Evolutionary conservation across 2,113 vertebrate species (phyloP).

Genomic region (Notothenia rossii): DNA sequence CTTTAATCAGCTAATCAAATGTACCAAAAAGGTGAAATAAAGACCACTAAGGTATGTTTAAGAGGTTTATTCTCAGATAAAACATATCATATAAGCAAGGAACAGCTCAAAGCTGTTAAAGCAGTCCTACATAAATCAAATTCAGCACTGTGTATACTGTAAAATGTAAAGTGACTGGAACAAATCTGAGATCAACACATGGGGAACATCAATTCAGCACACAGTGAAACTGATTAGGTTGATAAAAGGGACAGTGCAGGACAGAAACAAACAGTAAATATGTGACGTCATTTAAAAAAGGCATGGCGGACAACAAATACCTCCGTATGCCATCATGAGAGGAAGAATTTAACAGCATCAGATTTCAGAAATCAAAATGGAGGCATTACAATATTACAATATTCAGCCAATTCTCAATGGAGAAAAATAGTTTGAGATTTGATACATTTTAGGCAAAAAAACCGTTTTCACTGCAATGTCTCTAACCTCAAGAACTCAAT

Average conservation of each 20-base stretch:
- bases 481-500: not conserved
- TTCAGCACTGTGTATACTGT: conserved; percentile 47
- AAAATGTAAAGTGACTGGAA: conserved; percentile 60
- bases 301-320: conserved; percentile 57
- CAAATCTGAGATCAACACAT: conserved; percentile 20
- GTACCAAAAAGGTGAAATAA: not conserved
- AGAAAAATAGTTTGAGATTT: not conserved
- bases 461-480: conserved; percentile 13
- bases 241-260: conserved; percentile 49
- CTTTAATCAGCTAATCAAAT: not conserved
- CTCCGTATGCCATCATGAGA: not conserved
- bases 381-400: not conserved
- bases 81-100: conserved; percentile 61
- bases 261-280: conserved; percentile 56
- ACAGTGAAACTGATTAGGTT: conserved; percentile 21
- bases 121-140: conserved; percentile 64
- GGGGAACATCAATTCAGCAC: conserved; percentile 4
- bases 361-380: not conserved
- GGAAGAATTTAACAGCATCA: not conserved
- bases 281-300: conserved; percentile 49
- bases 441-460: conserved; percentile 28
- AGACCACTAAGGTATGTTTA: conserved; percentile 31
- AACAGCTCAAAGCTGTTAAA: conserved; percentile 58
- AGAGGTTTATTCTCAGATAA: conserved; percentile 82
- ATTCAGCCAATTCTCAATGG: conserved; percentile 2